Conservation (phyloP, 2,797 vertebrate genomes). For the Sebastes itinus region DNA sequence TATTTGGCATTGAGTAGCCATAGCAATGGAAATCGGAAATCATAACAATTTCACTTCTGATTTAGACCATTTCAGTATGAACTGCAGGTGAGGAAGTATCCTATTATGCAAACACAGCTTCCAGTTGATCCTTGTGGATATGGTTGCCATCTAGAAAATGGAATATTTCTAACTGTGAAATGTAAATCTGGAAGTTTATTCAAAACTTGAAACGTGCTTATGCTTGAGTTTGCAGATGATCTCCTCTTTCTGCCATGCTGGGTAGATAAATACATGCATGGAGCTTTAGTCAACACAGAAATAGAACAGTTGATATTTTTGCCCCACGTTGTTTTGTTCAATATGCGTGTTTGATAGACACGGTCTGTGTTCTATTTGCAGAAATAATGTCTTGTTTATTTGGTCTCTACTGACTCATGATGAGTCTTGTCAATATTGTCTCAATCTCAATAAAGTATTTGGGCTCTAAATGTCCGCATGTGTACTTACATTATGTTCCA, state of each 20-base stretch:
- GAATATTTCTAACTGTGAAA: slow-evolving; percentile 19
- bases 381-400: slow-evolving; percentile 19
- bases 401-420: not conserved
- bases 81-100: not conserved
- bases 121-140: not conserved
- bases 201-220: not conserved
- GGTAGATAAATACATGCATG: not conserved
- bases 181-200: slow-evolving; percentile 12
- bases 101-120: slow-evolving; percentile 4
- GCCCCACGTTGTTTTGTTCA: not conserved
- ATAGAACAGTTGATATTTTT: not conserved
- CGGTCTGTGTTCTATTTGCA: slow-evolving; percentile 5
- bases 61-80: not conserved
- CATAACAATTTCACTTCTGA: not conserved
- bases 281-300: not conserved
- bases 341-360: not conserved
- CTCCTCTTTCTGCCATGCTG: not conserved
- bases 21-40: not conserved
- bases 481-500: not conserved
- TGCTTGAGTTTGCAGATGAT: not conserved
- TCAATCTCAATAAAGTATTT: not conserved
- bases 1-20: not conserved
- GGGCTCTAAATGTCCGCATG: not conserved
- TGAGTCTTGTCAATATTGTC: not conserved
- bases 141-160: not conserved